phyloP scores from a whole-genome alignment of 1,140 invertebrate species.

The Zeugodacus cucurbitae region DNA sequence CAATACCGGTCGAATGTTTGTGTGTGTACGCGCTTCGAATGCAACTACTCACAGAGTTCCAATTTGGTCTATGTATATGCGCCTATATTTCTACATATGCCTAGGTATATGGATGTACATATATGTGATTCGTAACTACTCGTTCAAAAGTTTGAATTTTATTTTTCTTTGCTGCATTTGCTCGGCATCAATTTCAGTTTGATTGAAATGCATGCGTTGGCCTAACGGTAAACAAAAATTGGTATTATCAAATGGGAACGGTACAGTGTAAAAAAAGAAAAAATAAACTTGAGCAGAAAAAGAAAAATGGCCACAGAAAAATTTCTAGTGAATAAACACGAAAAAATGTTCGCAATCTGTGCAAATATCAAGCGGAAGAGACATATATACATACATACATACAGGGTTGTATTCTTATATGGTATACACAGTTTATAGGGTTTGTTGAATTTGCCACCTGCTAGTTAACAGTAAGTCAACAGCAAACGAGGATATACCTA shows the following conservation, averaged over 20 bases:
- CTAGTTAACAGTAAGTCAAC: too few relatives aligned
- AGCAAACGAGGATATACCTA: too few relatives aligned
- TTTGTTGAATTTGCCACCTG: too few relatives aligned
- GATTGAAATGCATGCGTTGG: not conserved
- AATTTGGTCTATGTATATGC: not conserved
- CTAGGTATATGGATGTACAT: not conserved
- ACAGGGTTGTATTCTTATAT: too few relatives aligned
- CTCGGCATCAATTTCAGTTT: not conserved
- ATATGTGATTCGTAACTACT: not conserved
- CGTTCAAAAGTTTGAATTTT: not conserved
- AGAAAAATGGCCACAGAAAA: not conserved
- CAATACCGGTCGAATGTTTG: not conserved
- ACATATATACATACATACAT: not conserved
- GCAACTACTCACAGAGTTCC: not conserved
- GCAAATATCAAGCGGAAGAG: not conserved
- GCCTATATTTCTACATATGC: not conserved
- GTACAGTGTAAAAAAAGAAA: not conserved
- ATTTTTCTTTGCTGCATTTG: not conserved
- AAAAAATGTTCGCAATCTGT: not conserved
- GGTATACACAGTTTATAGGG: too few relatives aligned
- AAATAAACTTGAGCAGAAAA: not conserved
- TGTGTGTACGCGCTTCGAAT: not conserved
- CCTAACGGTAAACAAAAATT: slow-evolving; percentile 17
- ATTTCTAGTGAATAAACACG: not conserved
- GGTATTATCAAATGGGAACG: not conserved